A percentile compares a stretch with the other conserved stretches of the same genome.
phyloP scores from a whole-genome alignment of 1,140 invertebrate genomes.

The Drosophila malerkotliana region DNA sequence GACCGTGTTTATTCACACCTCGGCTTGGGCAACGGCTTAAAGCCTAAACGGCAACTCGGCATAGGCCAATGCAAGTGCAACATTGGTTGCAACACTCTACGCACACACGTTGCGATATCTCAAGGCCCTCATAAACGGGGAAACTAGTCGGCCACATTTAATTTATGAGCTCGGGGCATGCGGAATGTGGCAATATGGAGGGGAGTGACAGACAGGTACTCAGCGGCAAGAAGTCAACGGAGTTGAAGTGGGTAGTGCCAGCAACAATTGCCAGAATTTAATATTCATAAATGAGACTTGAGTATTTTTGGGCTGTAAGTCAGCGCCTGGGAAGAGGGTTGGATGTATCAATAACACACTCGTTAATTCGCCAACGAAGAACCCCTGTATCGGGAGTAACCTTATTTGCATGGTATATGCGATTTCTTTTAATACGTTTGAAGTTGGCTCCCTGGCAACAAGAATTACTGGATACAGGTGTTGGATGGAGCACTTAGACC shows the following conservation, averaged over 20 bases:
- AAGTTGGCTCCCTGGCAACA: conserved; percentile 39
- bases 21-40: background rate
- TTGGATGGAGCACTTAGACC: conserved; percentile 2
- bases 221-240: conserved; percentile 31
- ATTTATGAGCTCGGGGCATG: conserved; percentile 32
- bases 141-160: conserved; percentile 27
- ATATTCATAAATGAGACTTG: conserved; percentile 49
- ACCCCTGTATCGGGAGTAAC: conserved; percentile 44
- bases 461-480: background rate
- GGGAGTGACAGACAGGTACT: conserved; percentile 19
- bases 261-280: conserved; percentile 63
- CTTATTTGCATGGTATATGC: conserved; percentile 64
- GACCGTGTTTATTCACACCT: conserved; percentile 7
- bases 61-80: conserved; percentile 4
- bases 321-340: background rate
- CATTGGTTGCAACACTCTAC: conserved; percentile 11
- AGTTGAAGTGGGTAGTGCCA: conserved; percentile 32
- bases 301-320: conserved; percentile 10
- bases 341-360: conserved; percentile 65
- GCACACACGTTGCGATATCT: background rate
- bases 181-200: conserved; percentile 22
- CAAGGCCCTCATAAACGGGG: conserved; percentile 35
- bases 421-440: conserved; percentile 48
- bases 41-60: background rate
- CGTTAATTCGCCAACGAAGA: conserved; percentile 73